Evolutionary conservation across 2,888 invertebrate genomes (phyloP), one percentile per base, ranked within the genome.

Genomic region (Omphaloscelis lunosa): DNA sequence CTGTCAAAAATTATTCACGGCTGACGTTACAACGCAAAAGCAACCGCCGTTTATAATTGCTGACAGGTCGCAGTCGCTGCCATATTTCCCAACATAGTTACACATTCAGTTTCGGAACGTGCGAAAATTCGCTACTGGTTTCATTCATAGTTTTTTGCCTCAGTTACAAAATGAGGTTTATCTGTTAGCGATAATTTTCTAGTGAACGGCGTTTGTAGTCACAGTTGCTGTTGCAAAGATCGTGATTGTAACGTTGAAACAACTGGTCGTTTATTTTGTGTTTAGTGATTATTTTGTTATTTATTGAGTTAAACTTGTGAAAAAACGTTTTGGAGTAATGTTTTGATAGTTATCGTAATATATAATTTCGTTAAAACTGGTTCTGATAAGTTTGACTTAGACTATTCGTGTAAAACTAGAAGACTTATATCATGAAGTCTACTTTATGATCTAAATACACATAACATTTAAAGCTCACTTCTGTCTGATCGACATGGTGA

Each of bases 1-100:
- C 58, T 76, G 82, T 77, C 76, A 78, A 77, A 71, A 75, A 75
- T 71, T 53, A 39, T 74, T 11, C 65, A 58, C 62, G 51, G 48
- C 20, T 78, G 51, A 58, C 63, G 7, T 67, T 79, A 77, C 67
- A 74, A 66, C 39, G 73, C 53, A 79, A 85, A 85, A 65, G 34
- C 48, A 74, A 77, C 62, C 29, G n/a, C 53, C 69, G 66, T 80
- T 72, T 59, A 79, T 76, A 77, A 84, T 82, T 45, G 67, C 71
- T 65, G 51, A 69, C 72, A 73, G 62, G 59, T 79, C 27, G 61
- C 72, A 79, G 79, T 58, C 23, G 69, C 56, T 63, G 77, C 63
- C 72, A 79, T 80, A 85, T 88, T 89, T 86, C 86, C 73, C 85
- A 88, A 88, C 71, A 66, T 56, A 75, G 82, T 80, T 86, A 87